Evolutionary conservation across 2,113 vertebrate species (phyloP).

Genomic region (Leptosomus discolor): DNA sequence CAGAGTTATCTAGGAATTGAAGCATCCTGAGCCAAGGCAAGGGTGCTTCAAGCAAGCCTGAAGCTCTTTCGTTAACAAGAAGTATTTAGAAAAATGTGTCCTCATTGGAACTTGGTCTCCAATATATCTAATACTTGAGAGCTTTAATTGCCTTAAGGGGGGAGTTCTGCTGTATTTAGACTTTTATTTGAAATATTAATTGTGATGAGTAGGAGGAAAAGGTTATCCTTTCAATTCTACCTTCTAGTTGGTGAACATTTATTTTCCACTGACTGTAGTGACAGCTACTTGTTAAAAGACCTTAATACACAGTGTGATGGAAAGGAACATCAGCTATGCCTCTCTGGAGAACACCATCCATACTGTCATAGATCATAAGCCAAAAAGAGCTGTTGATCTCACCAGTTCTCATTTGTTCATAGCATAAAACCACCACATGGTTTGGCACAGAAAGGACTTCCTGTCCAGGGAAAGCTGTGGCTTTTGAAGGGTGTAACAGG

Average conservation of each 20-base stretch:
- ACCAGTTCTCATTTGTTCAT: not conserved
- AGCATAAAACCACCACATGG: not conserved
- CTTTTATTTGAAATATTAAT: not conserved
- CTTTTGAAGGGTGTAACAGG: not conserved
- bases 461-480: not conserved
- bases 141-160: not conserved
- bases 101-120: not conserved
- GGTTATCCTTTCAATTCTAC: not conserved
- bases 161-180: not conserved
- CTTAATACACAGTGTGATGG: not conserved
- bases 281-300: not conserved
- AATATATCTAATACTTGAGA: not conserved
- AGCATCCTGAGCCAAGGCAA: not conserved
- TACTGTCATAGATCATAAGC: not conserved
- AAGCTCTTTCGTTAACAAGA: not conserved
- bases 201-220: not conserved
- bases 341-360: not conserved
- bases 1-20: not conserved
- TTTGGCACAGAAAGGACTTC: not conserved
- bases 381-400: conserved; percentile 9
- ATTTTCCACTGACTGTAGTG: not conserved
- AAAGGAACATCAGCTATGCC: not conserved
- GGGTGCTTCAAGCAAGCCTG: too few relatives aligned
- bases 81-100: not conserved
- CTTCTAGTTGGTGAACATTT: not conserved